Evolutionary conservation across 2,888 invertebrate genomes (phyloP).

Genomic region (Caenorhabditis macrosperma): DNA sequence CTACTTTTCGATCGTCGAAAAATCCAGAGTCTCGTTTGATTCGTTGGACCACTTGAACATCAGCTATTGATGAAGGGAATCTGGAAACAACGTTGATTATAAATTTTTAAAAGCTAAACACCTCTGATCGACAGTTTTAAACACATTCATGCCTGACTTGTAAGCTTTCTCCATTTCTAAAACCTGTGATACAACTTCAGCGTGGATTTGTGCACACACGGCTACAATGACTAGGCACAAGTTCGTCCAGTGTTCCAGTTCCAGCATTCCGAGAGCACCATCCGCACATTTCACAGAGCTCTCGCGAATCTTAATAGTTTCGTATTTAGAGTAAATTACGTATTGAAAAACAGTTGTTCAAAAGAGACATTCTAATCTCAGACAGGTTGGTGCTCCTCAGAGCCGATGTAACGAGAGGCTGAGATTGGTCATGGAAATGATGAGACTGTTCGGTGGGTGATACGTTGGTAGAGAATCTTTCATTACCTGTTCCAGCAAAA

Average conservation of each 20-base stretch:
- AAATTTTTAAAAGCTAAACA: not conserved
- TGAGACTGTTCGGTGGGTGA: no score
- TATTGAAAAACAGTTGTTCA: no score
- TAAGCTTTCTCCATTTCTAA: constrained; percentile 43
- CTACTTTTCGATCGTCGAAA: constrained; percentile 11
- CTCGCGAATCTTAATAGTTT: constrained; percentile 35
- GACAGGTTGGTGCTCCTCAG: no score
- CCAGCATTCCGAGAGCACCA: constrained; percentile 35
- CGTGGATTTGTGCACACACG: constrained; percentile 54
- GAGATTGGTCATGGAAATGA: no score
- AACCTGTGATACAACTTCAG: constrained; percentile 30
- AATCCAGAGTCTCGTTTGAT: constrained; percentile 10
- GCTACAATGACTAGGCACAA: constrained; percentile 51
- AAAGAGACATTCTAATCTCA: no score
- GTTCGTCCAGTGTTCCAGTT: constrained; percentile 49
- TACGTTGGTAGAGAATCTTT: no score
- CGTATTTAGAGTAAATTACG: no score
- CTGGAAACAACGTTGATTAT: not conserved
- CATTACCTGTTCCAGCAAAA: constrained; percentile 43
- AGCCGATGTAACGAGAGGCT: no score
- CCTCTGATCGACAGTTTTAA: constrained; percentile 33
- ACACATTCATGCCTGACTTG: constrained; percentile 20
- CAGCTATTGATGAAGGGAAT: constrained; percentile 23
- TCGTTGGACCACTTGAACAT: constrained; percentile 23
- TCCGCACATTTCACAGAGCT: constrained; percentile 28